phyloP scores from a whole-genome alignment of 2,888 invertebrate species.

The Coelinius sp. region DNA sequence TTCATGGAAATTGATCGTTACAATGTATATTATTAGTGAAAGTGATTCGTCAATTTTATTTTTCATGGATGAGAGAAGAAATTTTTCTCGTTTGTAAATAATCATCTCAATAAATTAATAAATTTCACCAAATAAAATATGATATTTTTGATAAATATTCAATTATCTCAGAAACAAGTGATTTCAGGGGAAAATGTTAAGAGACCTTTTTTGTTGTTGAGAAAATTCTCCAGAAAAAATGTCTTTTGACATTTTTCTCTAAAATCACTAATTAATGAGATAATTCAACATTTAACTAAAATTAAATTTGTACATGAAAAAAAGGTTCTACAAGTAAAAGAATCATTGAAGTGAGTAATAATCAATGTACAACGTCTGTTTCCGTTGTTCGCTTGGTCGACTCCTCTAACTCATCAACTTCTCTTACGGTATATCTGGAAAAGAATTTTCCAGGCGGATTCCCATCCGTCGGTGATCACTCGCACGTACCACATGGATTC shows the following conservation, averaged over 20 bases:
- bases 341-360: not conserved
- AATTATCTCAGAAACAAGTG: too few relatives aligned
- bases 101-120: too few relatives aligned
- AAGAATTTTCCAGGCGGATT: slow-evolving; percentile 10
- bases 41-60: not conserved
- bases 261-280: too few relatives aligned
- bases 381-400: slow-evolving; percentile 2
- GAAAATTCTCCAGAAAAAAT: too few relatives aligned
- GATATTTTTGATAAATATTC: too few relatives aligned
- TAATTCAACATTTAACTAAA: too few relatives aligned
- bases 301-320: not conserved
- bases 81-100: too few relatives aligned
- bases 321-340: not conserved
- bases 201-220: too few relatives aligned
- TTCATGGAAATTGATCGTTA: not conserved
- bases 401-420: slow-evolving; percentile 4
- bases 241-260: too few relatives aligned
- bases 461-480: not conserved
- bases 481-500: slow-evolving; percentile 1
- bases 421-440: slow-evolving; percentile 12
- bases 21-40: too few relatives aligned
- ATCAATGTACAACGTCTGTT: slow-evolving; percentile 1
- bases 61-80: not conserved
- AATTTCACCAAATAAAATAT: too few relatives aligned
- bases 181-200: too few relatives aligned